Base-by-base conservation (phyloP, 2,113 vertebrate genomes). In the Syngnathus floridae region DNA sequence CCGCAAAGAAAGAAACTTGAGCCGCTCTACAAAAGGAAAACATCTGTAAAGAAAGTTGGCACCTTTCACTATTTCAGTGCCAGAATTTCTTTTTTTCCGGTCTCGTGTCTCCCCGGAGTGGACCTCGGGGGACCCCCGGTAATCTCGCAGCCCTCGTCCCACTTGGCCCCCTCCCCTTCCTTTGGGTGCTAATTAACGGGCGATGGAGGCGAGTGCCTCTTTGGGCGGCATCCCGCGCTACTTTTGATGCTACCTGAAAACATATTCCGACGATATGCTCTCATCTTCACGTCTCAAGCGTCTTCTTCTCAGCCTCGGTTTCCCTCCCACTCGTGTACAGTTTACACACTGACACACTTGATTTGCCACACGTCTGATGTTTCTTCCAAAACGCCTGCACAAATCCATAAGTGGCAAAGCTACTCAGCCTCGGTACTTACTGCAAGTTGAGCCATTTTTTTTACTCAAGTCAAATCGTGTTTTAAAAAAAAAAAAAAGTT, bases 111-210 rank as follows among this genome's bases (percentile, higher is more conserved):
- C 61, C 17, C 10, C 31, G n/a, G 51, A 46, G 5, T 52, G 19
- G 59, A 71, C 69, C 64, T 76, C 45, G 70, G 79, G 76, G 79
- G 64, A 80, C 60, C 65, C 52, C 7, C 21, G 70, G 36, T 66
- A 76, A 77, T 65, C 60, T 62, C 64, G 69, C 57, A 79, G 65
- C 74, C 46, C 64, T 54, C 71, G 71, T 66, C 56, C 79, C 79
- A 74, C 11, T 64, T 73, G 69, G 52, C 70, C 72, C 72, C 48
- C 45, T 71, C 69, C 21, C 35, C 38, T 61, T 86, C 84, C 82
- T 85, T 68, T 84, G 84, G 83, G 89, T 87, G 57, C 77, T 89
- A 86, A 90, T 90, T 87, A 85, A 73, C 79, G 75, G 76, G 76
- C 58, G 59, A 60, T 72, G 56, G 67, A 80, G 75, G 64, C 65